These are phyloP conservation scores for Cryptosula pallasiana DNA, from an alignment of 2,888 invertebrate genomes.

Conservation along the genomic window DNA sequence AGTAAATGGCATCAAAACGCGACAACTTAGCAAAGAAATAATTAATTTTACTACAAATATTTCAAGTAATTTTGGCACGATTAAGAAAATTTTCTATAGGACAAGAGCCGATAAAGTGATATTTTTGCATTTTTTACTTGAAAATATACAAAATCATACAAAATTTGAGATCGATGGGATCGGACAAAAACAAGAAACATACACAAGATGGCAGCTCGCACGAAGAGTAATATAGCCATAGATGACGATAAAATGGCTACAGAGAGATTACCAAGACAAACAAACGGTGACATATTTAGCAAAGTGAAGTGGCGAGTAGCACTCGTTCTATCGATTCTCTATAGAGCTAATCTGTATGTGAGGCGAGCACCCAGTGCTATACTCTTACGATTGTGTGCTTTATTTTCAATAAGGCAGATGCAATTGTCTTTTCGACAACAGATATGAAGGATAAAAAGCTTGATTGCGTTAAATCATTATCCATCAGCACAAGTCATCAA, in stretches of 20 bases:
- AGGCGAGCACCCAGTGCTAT: not conserved
- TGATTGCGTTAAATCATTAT: not conserved
- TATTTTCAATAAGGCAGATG: slow-evolving; percentile 3
- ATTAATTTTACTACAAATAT: too few relatives aligned
- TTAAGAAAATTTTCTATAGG: too few relatives aligned
- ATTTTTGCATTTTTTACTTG: too few relatives aligned
- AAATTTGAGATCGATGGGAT: too few relatives aligned
- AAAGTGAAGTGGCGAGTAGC: not conserved
- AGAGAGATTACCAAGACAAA: not conserved
- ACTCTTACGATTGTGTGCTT: not conserved
- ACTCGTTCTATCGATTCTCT: not conserved
- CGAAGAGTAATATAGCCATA: too few relatives aligned
- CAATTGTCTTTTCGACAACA: not conserved
- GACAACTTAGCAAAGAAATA: too few relatives aligned
- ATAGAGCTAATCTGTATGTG: not conserved
- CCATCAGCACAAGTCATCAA: not conserved
- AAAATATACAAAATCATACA: too few relatives aligned
- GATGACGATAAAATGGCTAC: not conserved
- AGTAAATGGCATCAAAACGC: too few relatives aligned
- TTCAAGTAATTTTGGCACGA: too few relatives aligned
- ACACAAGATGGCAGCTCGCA: too few relatives aligned
- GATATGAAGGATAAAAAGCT: not conserved
- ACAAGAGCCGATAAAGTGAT: too few relatives aligned
- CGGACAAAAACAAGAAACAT: too few relatives aligned
- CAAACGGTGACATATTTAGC: slow-evolving; percentile 20